Base-by-base conservation (phyloP, 2,113 vertebrate species). In the Picathartes gymnocephalus region DNA sequence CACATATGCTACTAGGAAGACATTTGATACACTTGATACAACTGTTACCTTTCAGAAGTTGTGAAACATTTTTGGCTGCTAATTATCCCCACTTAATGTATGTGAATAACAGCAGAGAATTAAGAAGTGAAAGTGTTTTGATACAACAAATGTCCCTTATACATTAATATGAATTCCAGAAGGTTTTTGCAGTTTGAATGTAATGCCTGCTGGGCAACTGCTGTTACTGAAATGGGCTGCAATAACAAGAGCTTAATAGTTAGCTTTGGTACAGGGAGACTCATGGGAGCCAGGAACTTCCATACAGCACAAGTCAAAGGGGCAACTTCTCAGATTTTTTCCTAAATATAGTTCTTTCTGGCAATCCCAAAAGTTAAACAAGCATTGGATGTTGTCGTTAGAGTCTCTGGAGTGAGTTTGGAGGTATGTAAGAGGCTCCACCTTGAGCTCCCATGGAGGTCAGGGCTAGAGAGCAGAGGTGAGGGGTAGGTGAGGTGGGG, bases 321-420 rank as follows among this genome's bases (percentile, higher is more conserved):
- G 76, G 35, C 73, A 95, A 81, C 37, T 78, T 91, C 88, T 81
- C 58, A 92, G 76, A 76, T 81, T 86, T 92, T 81, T 57, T 69
- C 86, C 82, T 92, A 95, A 96, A 95, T 92, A 88, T 88, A 96
- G 42, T 30, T 68, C 54, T 96, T 95, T 79, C 1, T 61, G 79
- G 79, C 73, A 85, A 94, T 68, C 60, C 42, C 81, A 86, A 82
- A 96, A 96, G 92, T 92, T 93, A 95, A 96, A 94, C n/a, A 97
- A 97, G 88, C 81, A 84, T 23, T 93, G 69, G 56, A 57, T 95
- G 70, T 95, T 96, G 84, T 96, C 84, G 31, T 88, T 96, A 58
- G 76, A 53, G 60, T 79, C 8, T 12, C 56, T 84, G 77, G 81
- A 87, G 62, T 74, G 88, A 78, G 68, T 25, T 6, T 68, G 1